These are phyloP conservation scores for Pseudomugil gertrudae DNA, from an alignment of 2,797 vertebrate species.

Conservation along the genomic window DNA sequence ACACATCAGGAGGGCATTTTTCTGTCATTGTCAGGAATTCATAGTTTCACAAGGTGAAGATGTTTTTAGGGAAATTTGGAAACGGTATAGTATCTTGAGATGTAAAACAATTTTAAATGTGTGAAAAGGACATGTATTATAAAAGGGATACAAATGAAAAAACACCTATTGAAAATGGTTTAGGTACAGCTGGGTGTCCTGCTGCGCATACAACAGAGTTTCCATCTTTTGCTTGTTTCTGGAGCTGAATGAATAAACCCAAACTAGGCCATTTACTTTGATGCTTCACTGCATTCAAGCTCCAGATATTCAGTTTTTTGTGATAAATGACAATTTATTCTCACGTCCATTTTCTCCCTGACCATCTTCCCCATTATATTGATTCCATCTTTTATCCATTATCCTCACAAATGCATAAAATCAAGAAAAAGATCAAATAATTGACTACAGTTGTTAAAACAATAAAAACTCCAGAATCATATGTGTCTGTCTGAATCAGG, in stretches of 20 bases:
- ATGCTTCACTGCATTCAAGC: slow-evolving; percentile 46
- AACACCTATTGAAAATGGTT: background rate
- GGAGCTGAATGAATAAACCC: slow-evolving; percentile 33
- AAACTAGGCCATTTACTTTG: slow-evolving; percentile 44
- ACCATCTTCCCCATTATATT: slow-evolving; percentile 53
- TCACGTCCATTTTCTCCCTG: slow-evolving; percentile 34
- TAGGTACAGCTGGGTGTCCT: background rate
- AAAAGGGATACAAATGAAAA: too few relatives aligned
- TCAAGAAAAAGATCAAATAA: slow-evolving; percentile 59
- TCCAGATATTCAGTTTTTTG: slow-evolving; percentile 48
- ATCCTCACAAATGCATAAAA: slow-evolving; percentile 56
- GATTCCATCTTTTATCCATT: slow-evolving; percentile 21
- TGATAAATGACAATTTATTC: slow-evolving; percentile 55
- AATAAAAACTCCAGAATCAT: slow-evolving; percentile 53
- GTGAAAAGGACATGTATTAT: too few relatives aligned
- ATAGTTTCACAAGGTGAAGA: background rate
- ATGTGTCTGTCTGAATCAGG: slow-evolving; percentile 63
- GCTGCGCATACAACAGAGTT: background rate
- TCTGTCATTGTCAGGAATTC: background rate
- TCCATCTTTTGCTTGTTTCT: background rate
- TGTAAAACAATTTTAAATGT: too few relatives aligned
- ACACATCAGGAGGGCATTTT: background rate
- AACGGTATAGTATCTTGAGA: too few relatives aligned
- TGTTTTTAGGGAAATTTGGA: too few relatives aligned
- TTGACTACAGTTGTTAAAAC: slow-evolving; percentile 56